Base-by-base conservation (phyloP, 2,797 vertebrate species). In the Sciurus vulgaris region DNA sequence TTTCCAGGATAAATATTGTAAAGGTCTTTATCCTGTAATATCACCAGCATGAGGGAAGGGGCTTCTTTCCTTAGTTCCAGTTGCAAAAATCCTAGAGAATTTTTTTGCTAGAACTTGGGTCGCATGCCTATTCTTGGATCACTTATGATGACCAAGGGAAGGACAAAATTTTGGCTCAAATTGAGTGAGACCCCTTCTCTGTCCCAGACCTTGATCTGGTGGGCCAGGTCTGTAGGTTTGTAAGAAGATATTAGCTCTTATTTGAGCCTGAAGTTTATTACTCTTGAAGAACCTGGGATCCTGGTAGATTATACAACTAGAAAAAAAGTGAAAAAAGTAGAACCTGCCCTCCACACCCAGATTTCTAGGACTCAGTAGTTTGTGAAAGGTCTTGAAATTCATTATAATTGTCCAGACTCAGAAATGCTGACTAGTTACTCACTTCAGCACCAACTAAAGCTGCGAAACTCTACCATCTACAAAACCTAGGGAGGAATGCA, bases 401-500 rank as follows among this genome's bases (percentile, higher is more conserved):
- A 15, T 20, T 18, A 4, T 0, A 17, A 38, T 14, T 9, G 74
- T n/a, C 49, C 41, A 51, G 44, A n/a, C 77, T 95, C 17, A 54
- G 74, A 63, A 83, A 51, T 15, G 20, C 38, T n/a, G 18, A 38
- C 26, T 30, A 14, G 18, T 22, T 7, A 73, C 86, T 83, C 41
- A 35, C n/a, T 14, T 28, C 3, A 56, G 47, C 18, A 14, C 0
- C 1, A 24, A 7, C 12, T 9, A 26, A 61, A 61, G 59, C 59
- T 61, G 26, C 9, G 10, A 26, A 61, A 61, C 26, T 26, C 24
- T 59, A 59, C 22, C 56, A 59, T 4, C 59, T 20, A 61, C 1
- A 15, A 7, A 54, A 30, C 10, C 0, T 9, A 10, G 33, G 73
- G 30, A 35, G 12, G n/a, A 22, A 1, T 0, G 2, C 47, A 59